phyloP scores from a whole-genome alignment of 2,797 vertebrate species.

The Mustela erminea region DNA sequence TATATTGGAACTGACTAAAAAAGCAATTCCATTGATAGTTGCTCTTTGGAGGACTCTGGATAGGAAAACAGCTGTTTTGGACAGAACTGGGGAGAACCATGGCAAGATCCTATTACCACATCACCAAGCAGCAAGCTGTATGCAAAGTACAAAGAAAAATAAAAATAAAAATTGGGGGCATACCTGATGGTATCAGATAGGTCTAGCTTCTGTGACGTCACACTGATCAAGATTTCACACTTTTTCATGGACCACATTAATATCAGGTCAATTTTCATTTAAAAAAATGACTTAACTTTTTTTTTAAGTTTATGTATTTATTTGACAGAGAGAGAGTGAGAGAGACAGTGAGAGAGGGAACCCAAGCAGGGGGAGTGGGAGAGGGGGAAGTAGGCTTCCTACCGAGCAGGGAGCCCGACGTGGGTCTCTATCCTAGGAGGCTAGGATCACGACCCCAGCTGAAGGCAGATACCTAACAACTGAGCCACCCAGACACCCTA shows the following conservation, averaged over 20 bases:
- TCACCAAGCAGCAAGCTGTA: neutral
- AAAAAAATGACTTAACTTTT: neutral
- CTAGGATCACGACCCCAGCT: too few species aligned
- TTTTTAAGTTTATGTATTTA: too few species aligned
- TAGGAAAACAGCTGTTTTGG: slow-evolving; percentile 13
- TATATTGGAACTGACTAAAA: neutral
- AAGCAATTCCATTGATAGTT: neutral
- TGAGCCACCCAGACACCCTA: too few species aligned
- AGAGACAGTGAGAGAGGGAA: too few species aligned
- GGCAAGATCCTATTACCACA: neutral
- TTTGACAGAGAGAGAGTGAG: too few species aligned
- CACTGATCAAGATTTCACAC: neutral
- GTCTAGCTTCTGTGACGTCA: neutral
- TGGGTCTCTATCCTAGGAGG: too few species aligned
- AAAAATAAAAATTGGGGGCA: neutral
- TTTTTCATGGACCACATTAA: neutral
- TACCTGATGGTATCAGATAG: neutral
- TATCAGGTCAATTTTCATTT: neutral
- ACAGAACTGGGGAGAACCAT: neutral
- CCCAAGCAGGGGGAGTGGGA: too few species aligned
- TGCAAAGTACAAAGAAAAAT: neutral
- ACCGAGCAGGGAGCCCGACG: too few species aligned
- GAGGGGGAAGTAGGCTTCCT: too few species aligned
- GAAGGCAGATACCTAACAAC: too few species aligned
- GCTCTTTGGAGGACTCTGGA: neutral